Evolutionary conservation across 2,888 invertebrate species (phyloP).

Genomic region (Sussaba pulchella): DNA sequence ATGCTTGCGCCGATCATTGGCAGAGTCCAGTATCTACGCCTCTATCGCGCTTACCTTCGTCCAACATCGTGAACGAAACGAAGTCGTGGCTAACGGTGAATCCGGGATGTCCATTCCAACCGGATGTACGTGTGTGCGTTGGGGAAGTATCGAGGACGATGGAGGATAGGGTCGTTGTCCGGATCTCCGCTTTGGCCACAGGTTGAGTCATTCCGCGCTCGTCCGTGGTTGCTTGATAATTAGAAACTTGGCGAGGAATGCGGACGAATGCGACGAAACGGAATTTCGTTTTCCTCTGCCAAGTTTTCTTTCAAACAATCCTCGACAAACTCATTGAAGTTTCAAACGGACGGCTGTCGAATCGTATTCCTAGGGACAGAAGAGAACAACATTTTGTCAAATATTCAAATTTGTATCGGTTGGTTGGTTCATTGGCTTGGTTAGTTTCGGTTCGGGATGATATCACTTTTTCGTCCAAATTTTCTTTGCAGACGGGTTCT

Average conservation of each 20-base stretch:
- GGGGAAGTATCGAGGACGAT: conserved; percentile 1
- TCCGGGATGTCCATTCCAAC: not conserved
- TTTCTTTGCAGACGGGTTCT: no score
- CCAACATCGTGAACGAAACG: not conserved
- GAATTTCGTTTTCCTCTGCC: conserved; percentile 12
- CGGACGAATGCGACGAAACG: not conserved
- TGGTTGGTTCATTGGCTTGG: no score
- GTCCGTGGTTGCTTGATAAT: conserved; percentile 36
- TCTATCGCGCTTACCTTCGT: conserved; percentile 12
- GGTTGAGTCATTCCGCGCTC: not conserved
- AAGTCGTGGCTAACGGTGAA: not conserved
- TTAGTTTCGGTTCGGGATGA: no score
- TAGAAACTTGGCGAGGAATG: conserved; percentile 19
- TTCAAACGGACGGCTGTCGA: not conserved
- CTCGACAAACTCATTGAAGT: not conserved
- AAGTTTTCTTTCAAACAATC: conserved; percentile 29
- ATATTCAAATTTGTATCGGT: no score
- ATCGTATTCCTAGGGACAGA: not conserved
- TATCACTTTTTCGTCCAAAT: no score
- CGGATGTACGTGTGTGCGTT: not conserved
- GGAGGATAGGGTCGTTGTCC: not conserved
- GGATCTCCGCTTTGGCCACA: not conserved
- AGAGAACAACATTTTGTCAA: no score
- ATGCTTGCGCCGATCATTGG: no score
- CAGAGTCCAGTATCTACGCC: not conserved